These are phyloP conservation scores for Pemphredon lugubris DNA, from an alignment of 2,888 invertebrate genomes.

Conservation along the genomic window DNA sequence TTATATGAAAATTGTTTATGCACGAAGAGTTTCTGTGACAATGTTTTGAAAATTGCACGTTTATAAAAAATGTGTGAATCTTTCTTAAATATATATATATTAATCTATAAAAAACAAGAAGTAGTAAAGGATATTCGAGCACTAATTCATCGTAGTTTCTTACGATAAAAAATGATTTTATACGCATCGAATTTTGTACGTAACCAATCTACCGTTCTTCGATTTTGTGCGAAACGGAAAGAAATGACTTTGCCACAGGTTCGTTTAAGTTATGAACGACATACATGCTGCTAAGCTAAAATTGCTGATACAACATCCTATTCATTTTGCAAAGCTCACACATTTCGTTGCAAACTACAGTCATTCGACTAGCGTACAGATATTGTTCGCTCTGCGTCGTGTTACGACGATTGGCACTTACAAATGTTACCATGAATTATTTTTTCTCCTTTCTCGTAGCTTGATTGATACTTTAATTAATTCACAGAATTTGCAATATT, in stretches of 20 bases:
- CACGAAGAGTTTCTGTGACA: too few species aligned
- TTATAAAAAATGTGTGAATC: too few species aligned
- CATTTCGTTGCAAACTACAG: constrained; percentile 61
- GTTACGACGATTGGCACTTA: constrained; percentile 36
- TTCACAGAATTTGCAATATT: too few species aligned
- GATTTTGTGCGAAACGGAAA: constrained; percentile 44
- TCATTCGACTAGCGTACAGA: constrained; percentile 34
- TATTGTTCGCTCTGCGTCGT: constrained; percentile 31
- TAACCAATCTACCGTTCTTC: constrained; percentile 49
- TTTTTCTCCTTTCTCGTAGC: too few species aligned
- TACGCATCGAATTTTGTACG: constrained; percentile 33
- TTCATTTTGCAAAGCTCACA: constrained; percentile 70
- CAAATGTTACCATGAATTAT: neutral
- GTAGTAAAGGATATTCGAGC: too few species aligned
- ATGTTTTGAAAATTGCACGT: too few species aligned
- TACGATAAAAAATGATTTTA: constrained; percentile 17
- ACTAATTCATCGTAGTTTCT: too few species aligned
- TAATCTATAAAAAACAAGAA: too few species aligned
- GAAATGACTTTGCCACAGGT: constrained; percentile 48
- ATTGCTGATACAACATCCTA: constrained; percentile 72
- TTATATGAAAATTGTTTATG: too few species aligned
- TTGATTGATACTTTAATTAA: too few species aligned
- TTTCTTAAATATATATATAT: too few species aligned
- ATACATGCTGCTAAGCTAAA: constrained; percentile 54
- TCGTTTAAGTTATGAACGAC: constrained; percentile 46